Percentiles rank a stretch among this genome's conserved stretches.
Evolutionary conservation across 1,140 invertebrate genomes (phyloP).

Genomic region (Conus betulinus): DNA sequence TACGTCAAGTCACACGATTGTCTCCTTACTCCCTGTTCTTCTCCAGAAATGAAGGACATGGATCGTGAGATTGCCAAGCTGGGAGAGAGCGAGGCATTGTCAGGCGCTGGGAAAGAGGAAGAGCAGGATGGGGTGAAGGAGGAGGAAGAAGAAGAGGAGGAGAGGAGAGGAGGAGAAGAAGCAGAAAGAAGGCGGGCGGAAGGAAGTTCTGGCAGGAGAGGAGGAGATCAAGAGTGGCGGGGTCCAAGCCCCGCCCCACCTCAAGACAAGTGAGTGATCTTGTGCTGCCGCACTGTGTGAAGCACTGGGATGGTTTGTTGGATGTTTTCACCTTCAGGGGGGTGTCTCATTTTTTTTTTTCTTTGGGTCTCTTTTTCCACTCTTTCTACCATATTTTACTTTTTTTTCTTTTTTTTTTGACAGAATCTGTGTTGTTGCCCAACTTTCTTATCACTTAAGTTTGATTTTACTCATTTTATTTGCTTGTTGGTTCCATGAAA

Average conservation of each 20-base stretch:
- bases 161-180: no score
- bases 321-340: no score
- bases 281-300: not conserved
- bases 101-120: not conserved
- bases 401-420: not conserved
- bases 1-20: no score
- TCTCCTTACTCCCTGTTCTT: no score
- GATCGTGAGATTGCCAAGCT: constrained; percentile 30
- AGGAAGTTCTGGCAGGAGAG: no score
- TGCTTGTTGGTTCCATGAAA: no score
- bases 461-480: no score
- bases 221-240: not conserved
- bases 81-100: not conserved
- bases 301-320: no score
- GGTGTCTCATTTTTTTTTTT: not conserved
- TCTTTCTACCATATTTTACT: not conserved
- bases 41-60: constrained; percentile 32
- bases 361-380: not conserved
- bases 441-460: no score
- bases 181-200: no score
- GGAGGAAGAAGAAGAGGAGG: not conserved
- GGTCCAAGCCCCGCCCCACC: constrained; percentile 24
- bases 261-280: constrained; percentile 12
- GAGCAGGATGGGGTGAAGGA: not conserved
- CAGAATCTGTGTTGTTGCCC: no score